These are phyloP conservation scores for Scaptomyza cyrtandrae DNA, from an alignment of 2,888 invertebrate genomes.

Conservation along the genomic window DNA sequence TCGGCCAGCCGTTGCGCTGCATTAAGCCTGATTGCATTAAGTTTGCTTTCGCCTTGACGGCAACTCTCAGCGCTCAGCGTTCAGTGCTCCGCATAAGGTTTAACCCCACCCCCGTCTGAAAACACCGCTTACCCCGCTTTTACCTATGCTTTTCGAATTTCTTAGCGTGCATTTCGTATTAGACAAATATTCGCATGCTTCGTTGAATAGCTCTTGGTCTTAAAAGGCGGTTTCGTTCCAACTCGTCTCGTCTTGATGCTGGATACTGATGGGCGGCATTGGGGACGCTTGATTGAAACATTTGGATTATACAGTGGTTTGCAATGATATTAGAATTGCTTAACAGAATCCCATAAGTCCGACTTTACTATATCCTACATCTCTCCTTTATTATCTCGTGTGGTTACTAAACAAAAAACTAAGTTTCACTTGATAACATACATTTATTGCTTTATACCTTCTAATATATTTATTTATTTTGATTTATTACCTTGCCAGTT, in stretches of 20 bases:
- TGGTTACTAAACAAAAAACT: no score
- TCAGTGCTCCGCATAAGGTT: neutral
- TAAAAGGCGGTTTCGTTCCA: neutral
- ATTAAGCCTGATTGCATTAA: constrained; percentile 79
- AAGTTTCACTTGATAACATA: neutral
- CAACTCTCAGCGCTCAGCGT: constrained; percentile 5
- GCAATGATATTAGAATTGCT: neutral
- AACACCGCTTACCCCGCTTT: constrained; percentile 23
- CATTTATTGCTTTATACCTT: neutral
- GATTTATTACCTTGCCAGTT: constrained; percentile 19
- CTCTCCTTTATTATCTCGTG: neutral
- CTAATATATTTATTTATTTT: neutral
- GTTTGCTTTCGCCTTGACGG: constrained; percentile 69
- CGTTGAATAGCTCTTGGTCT: constrained; percentile 57
- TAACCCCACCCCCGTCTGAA: neutral
- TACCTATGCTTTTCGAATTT: constrained; percentile 76
- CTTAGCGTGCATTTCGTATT: constrained; percentile 75
- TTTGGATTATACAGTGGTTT: constrained; percentile 49
- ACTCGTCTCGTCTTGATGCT: neutral
- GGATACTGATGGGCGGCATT: constrained; percentile 27
- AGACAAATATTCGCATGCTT: constrained; percentile 78
- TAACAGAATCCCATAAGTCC: neutral
- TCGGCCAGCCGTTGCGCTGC: constrained; percentile 69
- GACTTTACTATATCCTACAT: neutral
- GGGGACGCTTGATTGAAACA: constrained; percentile 51